Evolutionary conservation across 2,797 vertebrate species (phyloP).

Genomic region (Lepidocolaptes lacrymiger): DNA sequence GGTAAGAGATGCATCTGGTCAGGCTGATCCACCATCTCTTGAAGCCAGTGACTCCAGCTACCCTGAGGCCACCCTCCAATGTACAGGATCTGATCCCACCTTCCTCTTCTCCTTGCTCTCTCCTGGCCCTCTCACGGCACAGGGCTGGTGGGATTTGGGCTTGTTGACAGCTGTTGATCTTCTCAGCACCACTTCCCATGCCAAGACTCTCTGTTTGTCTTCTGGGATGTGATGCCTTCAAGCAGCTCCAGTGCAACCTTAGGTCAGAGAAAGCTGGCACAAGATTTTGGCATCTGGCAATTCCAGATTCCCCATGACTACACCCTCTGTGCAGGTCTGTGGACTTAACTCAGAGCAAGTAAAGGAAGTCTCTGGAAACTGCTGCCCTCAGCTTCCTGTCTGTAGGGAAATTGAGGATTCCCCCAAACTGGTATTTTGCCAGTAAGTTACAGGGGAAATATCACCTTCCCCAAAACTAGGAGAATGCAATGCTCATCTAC

Average conservation of each 20-base stretch:
- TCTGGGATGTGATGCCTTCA: neutral
- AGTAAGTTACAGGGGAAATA: neutral
- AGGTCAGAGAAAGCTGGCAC: neutral
- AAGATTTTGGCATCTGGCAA: neutral
- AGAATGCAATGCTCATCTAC: neutral
- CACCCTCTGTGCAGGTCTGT: neutral
- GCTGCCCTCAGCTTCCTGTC: neutral
- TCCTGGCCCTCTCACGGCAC: neutral
- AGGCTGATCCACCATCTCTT: neutral
- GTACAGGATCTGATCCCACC: neutral
- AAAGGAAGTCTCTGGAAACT: neutral
- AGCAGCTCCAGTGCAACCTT: neutral
- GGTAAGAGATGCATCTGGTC: neutral
- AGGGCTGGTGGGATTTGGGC: neutral
- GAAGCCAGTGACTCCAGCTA: neutral
- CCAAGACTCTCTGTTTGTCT: neutral
- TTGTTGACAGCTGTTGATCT: neutral
- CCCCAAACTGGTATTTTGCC: neutral
- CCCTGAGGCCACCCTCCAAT: neutral
- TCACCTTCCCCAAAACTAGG: neutral
- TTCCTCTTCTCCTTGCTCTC: neutral
- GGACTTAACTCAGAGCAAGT: neutral
- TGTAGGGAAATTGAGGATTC: neutral
- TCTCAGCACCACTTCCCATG: neutral
- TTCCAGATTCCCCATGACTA: fast-evolving